These are phyloP conservation scores for Zapus hudsonius DNA, from an alignment of 2,113 vertebrate genomes.

Conservation along the genomic window DNA sequence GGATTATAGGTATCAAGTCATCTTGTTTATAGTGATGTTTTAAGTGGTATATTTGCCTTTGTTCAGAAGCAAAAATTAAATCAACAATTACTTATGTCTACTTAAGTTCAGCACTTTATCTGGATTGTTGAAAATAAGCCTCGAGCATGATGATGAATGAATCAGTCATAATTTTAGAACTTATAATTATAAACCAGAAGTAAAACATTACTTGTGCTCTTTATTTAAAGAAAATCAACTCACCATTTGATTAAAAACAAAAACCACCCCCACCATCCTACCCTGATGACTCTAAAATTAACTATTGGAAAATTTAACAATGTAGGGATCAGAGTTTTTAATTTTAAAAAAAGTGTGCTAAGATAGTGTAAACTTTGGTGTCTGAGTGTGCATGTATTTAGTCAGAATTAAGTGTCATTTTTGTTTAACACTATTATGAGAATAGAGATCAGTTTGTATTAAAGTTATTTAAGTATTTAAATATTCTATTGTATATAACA, in stretches of 20 bases:
- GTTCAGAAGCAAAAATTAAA: slow-evolving; percentile 36
- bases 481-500: slow-evolving; percentile 3
- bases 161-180: slow-evolving; percentile 49
- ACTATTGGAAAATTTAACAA: slow-evolving; percentile 55
- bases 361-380: slow-evolving; percentile 34
- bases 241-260: neutral
- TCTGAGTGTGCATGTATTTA: slow-evolving; percentile 2
- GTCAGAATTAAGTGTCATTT: slow-evolving; percentile 52
- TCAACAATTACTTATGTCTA: slow-evolving; percentile 9
- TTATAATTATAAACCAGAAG: slow-evolving; percentile 52
- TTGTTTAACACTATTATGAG: slow-evolving; percentile 12
- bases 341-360: slow-evolving; percentile 38
- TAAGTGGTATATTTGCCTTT: slow-evolving; percentile 26
- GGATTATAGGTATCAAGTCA: too few species aligned
- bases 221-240: slow-evolving; percentile 44
- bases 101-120: slow-evolving; percentile 43
- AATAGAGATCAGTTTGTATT: slow-evolving; percentile 34
- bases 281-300: slow-evolving; percentile 32
- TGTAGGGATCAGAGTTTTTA: neutral
- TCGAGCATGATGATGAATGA: slow-evolving; percentile 52
- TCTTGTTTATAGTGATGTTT: neutral
- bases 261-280: neutral
- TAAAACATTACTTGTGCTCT: slow-evolving; percentile 42
- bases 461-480: slow-evolving; percentile 55
- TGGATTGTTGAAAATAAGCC: slow-evolving; percentile 60